Evolutionary conservation across 2,888 invertebrate genomes (phyloP).

Genomic region (Leptinotarsa tumamoca): DNA sequence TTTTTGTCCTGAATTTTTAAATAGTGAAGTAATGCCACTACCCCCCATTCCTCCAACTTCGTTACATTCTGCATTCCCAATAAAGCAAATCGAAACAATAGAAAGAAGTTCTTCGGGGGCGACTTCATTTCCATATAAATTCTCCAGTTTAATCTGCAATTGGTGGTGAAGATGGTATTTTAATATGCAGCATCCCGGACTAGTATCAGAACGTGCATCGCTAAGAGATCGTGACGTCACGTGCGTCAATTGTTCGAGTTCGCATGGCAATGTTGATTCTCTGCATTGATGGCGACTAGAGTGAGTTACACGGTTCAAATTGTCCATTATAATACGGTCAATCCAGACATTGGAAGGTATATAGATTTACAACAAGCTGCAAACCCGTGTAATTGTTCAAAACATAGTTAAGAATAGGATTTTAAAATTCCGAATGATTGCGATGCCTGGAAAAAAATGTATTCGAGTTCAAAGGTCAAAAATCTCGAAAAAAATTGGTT

Average conservation of each 20-base stretch:
- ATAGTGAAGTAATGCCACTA: too few species aligned
- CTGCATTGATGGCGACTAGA: constrained; percentile 5
- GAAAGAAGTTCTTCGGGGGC: constrained; percentile 24
- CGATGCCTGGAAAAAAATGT: too few species aligned
- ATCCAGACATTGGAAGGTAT: too few species aligned
- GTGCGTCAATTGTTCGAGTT: constrained; percentile 40
- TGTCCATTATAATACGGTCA: too few species aligned
- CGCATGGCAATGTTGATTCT: constrained; percentile 36
- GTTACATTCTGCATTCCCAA: background rate
- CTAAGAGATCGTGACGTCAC: constrained; percentile 48
- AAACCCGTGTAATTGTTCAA: too few species aligned
- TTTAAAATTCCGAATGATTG: too few species aligned
- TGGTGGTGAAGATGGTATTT: constrained; percentile 38
- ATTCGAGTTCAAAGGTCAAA: too few species aligned
- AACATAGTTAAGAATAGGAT: too few species aligned
- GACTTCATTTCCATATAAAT: constrained; percentile 44
- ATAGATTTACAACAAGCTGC: too few species aligned
- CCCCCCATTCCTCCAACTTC: too few species aligned
- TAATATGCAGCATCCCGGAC: constrained; percentile 40
- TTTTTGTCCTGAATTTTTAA: too few species aligned
- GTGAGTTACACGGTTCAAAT: background rate
- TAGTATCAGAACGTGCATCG: constrained; percentile 44
- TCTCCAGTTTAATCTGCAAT: constrained; percentile 40
- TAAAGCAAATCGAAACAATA: constrained; percentile 25
- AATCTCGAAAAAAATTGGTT: too few species aligned